Conservation (phyloP, 2,888 invertebrate species). For the Morpho deidamia region DNA sequence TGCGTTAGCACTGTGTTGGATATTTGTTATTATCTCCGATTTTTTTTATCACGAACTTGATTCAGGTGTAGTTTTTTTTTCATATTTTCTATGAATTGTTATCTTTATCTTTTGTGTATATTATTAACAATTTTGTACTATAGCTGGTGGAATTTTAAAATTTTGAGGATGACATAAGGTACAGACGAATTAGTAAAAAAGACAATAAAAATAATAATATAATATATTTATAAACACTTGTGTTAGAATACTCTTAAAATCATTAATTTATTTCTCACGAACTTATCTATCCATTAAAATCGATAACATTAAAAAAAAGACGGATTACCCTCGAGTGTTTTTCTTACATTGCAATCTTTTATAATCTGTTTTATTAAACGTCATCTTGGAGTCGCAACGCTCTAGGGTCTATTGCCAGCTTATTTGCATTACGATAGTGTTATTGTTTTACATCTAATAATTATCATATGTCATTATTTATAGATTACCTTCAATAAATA, state of each 20-base stretch:
- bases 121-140: slow-evolving; percentile 27
- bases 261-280: slow-evolving; percentile 76
- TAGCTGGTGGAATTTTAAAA: slow-evolving; percentile 72
- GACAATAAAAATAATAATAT: slow-evolving; percentile 77
- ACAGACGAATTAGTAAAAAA: slow-evolving; percentile 69
- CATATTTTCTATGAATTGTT: too few species aligned
- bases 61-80: slow-evolving; percentile 16
- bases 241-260: slow-evolving; percentile 78
- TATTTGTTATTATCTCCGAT: slow-evolving; percentile 30
- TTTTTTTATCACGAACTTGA: slow-evolving; percentile 43
- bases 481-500: slow-evolving; percentile 54
- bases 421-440: slow-evolving; percentile 6
- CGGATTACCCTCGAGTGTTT: slow-evolving; percentile 56
- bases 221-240: slow-evolving; percentile 79
- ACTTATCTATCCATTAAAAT: slow-evolving; percentile 73
- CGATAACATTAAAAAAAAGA: slow-evolving; percentile 65
- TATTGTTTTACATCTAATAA: slow-evolving; percentile 31
- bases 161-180: slow-evolving; percentile 43
- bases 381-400: slow-evolving; percentile 5
- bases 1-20: slow-evolving; percentile 30
- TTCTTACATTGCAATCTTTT: slow-evolving; percentile 31
- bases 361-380: slow-evolving; percentile 12
- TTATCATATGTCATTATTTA: slow-evolving; percentile 13
- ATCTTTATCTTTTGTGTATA: background rate
- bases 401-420: slow-evolving; percentile 29